A percentile compares a stretch with the other conserved stretches of the same genome.
phyloP scores from a whole-genome alignment of 2,888 invertebrate genomes.

The Lithophane semibrunnea region DNA sequence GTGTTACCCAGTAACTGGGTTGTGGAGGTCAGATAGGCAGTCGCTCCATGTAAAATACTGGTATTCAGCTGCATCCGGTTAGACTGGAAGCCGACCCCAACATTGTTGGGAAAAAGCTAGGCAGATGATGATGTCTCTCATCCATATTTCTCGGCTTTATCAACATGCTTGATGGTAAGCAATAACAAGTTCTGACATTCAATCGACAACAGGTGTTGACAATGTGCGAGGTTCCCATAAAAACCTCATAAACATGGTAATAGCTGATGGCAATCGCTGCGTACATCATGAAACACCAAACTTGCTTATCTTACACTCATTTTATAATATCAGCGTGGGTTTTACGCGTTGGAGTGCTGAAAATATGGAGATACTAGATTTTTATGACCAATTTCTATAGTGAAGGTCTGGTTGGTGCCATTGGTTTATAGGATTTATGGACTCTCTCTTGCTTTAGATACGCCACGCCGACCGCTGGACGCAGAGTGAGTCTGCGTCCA shows the following conservation, averaged over 20 bases:
- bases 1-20: no score
- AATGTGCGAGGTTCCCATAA: conserved; percentile 44
- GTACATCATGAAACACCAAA: conserved; percentile 23
- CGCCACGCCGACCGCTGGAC: no score
- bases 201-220: conserved; percentile 33
- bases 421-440: not conserved
- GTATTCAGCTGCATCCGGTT: no score
- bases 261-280: conserved; percentile 29
- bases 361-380: conserved; percentile 5
- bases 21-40: no score
- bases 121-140: not conserved
- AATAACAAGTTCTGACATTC: conserved; percentile 6
- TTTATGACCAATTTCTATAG: not conserved
- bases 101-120: no score
- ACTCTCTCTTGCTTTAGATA: not conserved
- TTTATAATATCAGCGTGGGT: conserved; percentile 50
- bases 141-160: not conserved
- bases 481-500: no score
- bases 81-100: no score
- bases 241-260: conserved; percentile 47
- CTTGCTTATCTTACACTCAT: conserved; percentile 32
- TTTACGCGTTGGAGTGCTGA: conserved; percentile 9
- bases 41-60: no score
- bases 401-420: not conserved
- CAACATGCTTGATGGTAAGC: not conserved